Conservation (phyloP, 1,140 invertebrate species). For the Nasonia giraulti region DNA sequence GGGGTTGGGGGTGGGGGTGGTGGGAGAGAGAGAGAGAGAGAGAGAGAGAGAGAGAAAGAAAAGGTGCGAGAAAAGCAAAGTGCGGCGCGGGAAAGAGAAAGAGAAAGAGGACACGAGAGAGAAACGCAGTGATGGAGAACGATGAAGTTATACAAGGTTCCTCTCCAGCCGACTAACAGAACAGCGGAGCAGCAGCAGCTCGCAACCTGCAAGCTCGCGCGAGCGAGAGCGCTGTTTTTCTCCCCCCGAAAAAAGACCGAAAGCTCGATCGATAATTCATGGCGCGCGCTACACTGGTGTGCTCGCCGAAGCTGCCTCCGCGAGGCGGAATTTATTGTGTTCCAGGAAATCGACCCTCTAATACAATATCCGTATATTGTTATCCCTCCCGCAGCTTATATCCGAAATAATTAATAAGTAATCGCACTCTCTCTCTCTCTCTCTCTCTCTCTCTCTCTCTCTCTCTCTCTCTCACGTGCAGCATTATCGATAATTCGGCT, state of each 20-base stretch:
- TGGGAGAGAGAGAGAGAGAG: not conserved
- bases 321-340: conserved; percentile 32
- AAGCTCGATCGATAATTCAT: conserved; percentile 48
- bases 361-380: not conserved
- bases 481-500: not conserved
- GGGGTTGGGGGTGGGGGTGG: no score
- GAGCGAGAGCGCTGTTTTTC: not conserved
- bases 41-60: not conserved
- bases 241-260: conserved; percentile 26
- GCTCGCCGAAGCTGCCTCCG: not conserved
- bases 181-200: not conserved
- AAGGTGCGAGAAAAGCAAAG: not conserved
- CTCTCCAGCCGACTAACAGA: conserved; percentile 26
- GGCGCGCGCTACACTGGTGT: not conserved
- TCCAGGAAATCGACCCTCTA: not conserved
- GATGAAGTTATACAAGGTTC: conserved; percentile 14
- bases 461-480: no score
- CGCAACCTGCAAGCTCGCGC: conserved; percentile 13
- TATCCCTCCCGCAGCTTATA: not conserved
- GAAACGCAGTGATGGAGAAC: not conserved
- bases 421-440: not conserved
- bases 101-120: not conserved
- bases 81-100: not conserved
- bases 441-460: no score
- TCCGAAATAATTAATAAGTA: not conserved